Conservation (phyloP, 23 tunicate genomes). For the Styela clava region DNA sequence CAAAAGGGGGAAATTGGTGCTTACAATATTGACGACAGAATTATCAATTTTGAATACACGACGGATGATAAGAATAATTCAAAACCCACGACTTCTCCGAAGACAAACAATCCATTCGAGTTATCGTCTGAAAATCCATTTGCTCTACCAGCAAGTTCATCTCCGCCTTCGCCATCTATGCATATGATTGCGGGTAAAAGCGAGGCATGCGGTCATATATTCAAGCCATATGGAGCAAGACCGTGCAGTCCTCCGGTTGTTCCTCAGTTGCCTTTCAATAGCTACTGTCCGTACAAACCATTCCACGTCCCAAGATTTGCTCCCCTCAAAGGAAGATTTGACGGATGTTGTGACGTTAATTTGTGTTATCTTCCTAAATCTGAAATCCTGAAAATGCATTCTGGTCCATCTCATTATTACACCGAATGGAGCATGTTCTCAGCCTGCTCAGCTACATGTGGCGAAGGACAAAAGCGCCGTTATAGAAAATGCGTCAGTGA, state of each 20-base stretch:
- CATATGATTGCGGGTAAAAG: neutral
- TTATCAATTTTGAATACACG: neutral
- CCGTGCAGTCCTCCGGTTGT: conserved; percentile 8
- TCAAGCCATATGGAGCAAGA: conserved; percentile 18
- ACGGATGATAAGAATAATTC: too few relatives aligned
- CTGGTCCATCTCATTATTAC: conserved; percentile 46
- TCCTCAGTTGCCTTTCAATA: neutral
- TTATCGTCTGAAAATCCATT: neutral
- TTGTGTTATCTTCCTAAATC: conserved; percentile 61
- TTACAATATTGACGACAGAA: conserved; percentile 11
- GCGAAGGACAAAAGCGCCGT: conserved; percentile 30
- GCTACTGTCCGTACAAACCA: conserved; percentile 48
- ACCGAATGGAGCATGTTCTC: conserved; percentile 42
- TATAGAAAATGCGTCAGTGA: conserved; percentile 37
- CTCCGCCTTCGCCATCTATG: neutral
- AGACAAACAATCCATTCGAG: neutral
- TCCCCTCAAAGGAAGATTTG: conserved; percentile 62
- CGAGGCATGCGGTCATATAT: conserved; percentile 4
- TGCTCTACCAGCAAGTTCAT: neutral
- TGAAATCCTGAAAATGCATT: conserved; percentile 18
- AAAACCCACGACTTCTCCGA: neutral
- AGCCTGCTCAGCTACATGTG: conserved; percentile 45
- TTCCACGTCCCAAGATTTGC: conserved; percentile 47
- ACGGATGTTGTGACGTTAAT: conserved; percentile 79
- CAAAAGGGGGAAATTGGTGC: conserved; percentile 22